Conservation (phyloP, 1,140 invertebrate genomes). For the Drosophila takahashii region DNA sequence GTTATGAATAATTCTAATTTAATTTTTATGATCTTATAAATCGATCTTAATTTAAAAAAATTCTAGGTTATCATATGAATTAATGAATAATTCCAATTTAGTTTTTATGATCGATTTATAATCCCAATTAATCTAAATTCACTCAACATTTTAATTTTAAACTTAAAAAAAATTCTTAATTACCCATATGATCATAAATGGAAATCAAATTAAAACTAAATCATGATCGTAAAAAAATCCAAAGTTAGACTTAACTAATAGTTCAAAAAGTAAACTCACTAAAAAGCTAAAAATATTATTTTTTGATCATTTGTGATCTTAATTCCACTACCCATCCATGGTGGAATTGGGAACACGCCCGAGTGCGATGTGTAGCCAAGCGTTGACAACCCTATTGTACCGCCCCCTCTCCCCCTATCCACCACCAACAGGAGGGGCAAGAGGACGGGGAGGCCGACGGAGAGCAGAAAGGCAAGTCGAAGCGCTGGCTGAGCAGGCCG, state of each 20-base stretch:
- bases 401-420: background rate
- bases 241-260: background rate
- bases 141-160: too few relatives aligned
- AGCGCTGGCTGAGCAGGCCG: background rate
- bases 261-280: background rate
- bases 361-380: background rate
- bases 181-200: too few relatives aligned
- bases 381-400: conserved; percentile 7
- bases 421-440: background rate
- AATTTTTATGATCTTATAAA: too few relatives aligned
- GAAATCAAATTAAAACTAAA: background rate
- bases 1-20: too few relatives aligned
- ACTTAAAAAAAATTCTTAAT: too few relatives aligned
- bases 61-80: too few relatives aligned
- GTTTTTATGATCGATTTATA: too few relatives aligned
- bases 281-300: background rate
- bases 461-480: conserved; percentile 1
- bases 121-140: too few relatives aligned
- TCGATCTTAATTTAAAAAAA: too few relatives aligned
- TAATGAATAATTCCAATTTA: too few relatives aligned
- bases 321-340: background rate
- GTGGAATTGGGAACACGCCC: conserved; percentile 1
- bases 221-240: background rate
- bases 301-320: background rate
- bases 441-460: conserved; percentile 6